Conservation (phyloP, 2,888 invertebrate genomes). For the Lucinisca nassula region DNA sequence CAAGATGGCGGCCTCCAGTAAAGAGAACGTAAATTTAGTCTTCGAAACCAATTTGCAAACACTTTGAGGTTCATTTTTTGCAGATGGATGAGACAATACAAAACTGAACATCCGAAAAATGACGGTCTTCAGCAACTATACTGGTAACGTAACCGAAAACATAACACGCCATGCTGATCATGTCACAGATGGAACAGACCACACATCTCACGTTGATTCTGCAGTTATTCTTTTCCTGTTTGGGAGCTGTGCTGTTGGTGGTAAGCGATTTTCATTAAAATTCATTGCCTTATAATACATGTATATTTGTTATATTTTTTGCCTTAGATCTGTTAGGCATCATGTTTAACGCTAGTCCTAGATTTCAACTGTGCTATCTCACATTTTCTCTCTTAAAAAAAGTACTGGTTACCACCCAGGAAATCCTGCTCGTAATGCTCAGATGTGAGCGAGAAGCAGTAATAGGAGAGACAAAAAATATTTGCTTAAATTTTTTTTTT, state of each 20-base stretch:
- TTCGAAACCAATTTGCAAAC: not conserved
- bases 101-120: not conserved
- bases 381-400: too few species aligned
- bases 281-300: too few species aligned
- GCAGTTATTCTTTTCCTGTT: slow-evolving; percentile 81
- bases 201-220: slow-evolving; percentile 46
- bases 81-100: not conserved
- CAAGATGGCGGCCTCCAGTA: not conserved
- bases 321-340: too few species aligned
- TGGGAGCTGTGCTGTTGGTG: slow-evolving; percentile 79
- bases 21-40: not conserved
- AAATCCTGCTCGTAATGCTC: too few species aligned
- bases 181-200: not conserved
- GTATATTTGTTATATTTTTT: too few species aligned
- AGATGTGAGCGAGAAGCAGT: too few species aligned
- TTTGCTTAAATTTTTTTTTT: too few species aligned
- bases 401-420: too few species aligned
- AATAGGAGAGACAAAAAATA: too few species aligned
- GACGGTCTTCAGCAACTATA: not conserved
- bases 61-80: not conserved
- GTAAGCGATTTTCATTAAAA: slow-evolving; percentile 66
- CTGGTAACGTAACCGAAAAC: not conserved
- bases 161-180: not conserved
- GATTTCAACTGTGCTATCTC: too few species aligned
- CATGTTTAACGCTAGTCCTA: too few species aligned